Evolutionary conservation across 2,888 invertebrate genomes (phyloP).

Genomic region (Lamellibrachia satsuma): DNA sequence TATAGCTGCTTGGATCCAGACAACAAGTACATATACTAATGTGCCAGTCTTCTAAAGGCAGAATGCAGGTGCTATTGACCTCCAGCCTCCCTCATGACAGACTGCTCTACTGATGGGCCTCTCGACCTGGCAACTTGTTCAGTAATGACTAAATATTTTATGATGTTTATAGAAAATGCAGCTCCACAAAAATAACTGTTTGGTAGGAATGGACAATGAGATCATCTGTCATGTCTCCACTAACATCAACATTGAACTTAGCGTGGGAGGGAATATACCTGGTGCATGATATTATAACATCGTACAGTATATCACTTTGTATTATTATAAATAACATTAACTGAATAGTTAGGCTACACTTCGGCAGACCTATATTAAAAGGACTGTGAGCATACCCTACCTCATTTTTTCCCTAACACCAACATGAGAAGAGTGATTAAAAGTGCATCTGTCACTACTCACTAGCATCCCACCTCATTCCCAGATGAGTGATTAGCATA

Average conservation of each 20-base stretch:
- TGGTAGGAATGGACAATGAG: neutral
- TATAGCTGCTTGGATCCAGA: neutral
- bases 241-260: too few relatives aligned
- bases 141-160: neutral
- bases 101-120: neutral
- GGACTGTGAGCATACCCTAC: neutral
- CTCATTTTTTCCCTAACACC: neutral
- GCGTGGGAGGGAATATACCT: too few relatives aligned
- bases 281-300: too few relatives aligned
- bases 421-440: neutral
- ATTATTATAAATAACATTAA: neutral
- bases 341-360: neutral
- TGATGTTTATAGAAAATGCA: constrained; percentile 4
- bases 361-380: neutral
- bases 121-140: neutral
- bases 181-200: neutral
- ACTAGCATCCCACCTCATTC: neutral
- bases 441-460: neutral
- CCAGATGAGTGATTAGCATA: neutral
- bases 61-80: neutral
- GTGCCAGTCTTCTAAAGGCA: neutral
- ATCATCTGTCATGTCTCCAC: too few relatives aligned
- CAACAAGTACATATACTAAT: neutral
- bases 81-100: neutral
- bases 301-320: neutral